These are phyloP conservation scores for Candoia aspera DNA, from an alignment of 2,113 vertebrate genomes.

Conservation along the genomic window DNA sequence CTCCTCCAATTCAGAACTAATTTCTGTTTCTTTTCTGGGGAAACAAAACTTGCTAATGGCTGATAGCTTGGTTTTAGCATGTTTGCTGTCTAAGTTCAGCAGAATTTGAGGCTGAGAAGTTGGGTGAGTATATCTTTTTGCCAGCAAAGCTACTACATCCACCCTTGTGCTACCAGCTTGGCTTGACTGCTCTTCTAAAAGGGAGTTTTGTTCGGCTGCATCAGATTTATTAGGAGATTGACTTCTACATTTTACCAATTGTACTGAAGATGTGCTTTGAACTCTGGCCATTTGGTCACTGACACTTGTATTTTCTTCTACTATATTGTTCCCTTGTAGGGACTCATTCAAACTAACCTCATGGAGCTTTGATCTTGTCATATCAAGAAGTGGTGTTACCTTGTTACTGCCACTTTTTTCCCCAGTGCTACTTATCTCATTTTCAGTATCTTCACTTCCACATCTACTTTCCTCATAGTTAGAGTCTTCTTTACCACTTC, in stretches of 20 bases:
- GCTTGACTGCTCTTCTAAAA: neutral
- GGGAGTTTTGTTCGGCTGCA: conserved; percentile 44
- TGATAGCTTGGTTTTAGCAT: conserved; percentile 49
- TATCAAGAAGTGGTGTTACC: conserved; percentile 8
- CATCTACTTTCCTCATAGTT: conserved; percentile 27
- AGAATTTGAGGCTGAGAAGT: conserved; percentile 64
- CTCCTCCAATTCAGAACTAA: conserved; percentile 25
- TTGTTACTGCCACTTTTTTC: conserved; percentile 26
- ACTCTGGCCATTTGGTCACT: neutral
- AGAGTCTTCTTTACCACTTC: conserved; percentile 18
- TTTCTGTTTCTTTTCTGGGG: conserved; percentile 40
- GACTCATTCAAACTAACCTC: fast-evolving
- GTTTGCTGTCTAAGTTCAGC: conserved; percentile 68
- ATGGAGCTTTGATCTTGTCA: conserved; percentile 42
- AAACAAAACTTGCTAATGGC: conserved; percentile 16
- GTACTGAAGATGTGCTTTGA: conserved; percentile 42
- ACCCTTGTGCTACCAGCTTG: conserved; percentile 43
- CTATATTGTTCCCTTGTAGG: neutral
- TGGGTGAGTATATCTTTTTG: conserved; percentile 57
- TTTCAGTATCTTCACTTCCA: conserved; percentile 52
- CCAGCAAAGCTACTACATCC: conserved; percentile 14
- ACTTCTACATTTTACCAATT: conserved; percentile 46
- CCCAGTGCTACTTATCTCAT: conserved; percentile 44
- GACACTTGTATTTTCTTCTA: neutral
- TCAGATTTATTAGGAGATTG: conserved; percentile 47